Evolutionary conservation across 2,888 invertebrate genomes (phyloP).

Genomic region (Pharmacophagus antenor): DNA sequence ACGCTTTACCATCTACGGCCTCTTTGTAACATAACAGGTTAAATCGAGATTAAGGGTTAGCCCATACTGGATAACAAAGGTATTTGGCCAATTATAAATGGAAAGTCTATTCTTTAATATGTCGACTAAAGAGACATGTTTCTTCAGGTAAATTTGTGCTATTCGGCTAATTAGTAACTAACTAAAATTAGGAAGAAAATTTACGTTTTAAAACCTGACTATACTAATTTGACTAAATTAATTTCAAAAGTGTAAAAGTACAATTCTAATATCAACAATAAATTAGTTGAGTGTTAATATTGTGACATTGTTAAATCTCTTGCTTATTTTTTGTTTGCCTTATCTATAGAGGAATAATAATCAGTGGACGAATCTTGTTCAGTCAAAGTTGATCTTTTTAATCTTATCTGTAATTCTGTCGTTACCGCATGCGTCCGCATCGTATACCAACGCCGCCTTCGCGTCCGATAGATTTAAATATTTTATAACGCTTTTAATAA

Average conservation of each 20-base stretch:
- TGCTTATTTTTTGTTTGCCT: conserved; percentile 41
- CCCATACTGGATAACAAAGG: no score
- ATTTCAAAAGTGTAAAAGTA: no score
- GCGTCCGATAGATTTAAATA: conserved; percentile 14
- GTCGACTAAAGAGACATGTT: not conserved
- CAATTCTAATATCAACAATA: no score
- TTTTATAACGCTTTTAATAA: conserved; percentile 22
- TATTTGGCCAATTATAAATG: not conserved
- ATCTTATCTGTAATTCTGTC: conserved; percentile 59
- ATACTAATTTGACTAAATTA: no score
- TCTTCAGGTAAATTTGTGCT: not conserved
- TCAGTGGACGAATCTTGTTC: conserved; percentile 45
- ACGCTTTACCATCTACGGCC: no score
- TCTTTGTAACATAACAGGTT: no score
- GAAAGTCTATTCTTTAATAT: not conserved
- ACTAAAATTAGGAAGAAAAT: no score
- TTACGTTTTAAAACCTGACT: no score
- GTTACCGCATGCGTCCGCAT: conserved; percentile 37
- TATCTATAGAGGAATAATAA: conserved; percentile 46
- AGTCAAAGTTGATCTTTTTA: conserved; percentile 39
- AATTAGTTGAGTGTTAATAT: conserved; percentile 23
- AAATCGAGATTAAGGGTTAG: no score
- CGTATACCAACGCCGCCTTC: conserved; percentile 18
- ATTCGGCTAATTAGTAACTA: no score
- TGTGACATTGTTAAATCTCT: conserved; percentile 22